Base-by-base conservation (phyloP, 2,888 invertebrate genomes). In the Monoplex corrugatus region DNA sequence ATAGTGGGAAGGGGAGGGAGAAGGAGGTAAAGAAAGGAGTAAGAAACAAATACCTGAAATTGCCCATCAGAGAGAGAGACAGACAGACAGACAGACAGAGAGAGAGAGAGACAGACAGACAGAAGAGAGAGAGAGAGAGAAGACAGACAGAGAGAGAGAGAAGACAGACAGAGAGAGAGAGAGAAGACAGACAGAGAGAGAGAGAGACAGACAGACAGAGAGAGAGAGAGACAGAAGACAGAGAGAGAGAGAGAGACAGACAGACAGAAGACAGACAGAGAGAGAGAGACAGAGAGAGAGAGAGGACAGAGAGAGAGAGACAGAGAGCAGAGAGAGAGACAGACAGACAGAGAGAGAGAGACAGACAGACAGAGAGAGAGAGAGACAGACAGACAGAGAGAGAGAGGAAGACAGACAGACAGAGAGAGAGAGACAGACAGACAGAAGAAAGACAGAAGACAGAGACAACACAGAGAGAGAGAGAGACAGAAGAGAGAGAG, bases 361-460 rank as follows among this genome's bases (percentile, higher is more conserved):
- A 68, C 28, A 68, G 68, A 68, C 28, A 68, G 68, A 68, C 28
- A 68, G 68, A 68, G 68, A 68, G 28, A 68, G 68, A 68, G 68
- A 68, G 13, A 68, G 68, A 68, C n/a, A n/a, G n/a, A n/a, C n/a
- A n/a, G n/a, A n/a, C n/a, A n/a, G n/a, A n/a, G n/a, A n/a, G n/a
- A n/a, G n/a, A n/a, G n/a, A n/a, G n/a, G 50, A 19, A 68, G 63
- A 68, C 23, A 68, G 63, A 68, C 23, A 68, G 63, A 68, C 23
- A 68, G 63, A 68, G 63, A 68, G 63, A 68, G 63, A 68, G 10
- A 68, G 63, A 68, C 23, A 68, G 63, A 68, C 23, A 68, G 63
- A 68, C 23, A 68, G 63, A 68, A 3, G 28, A n/a, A 23, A n/a
- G 28, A 28, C 13, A n/a, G 28, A n/a, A 68, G 63, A 68, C 23